phyloP scores from a whole-genome alignment of 2,888 invertebrate species.

The Diloba caeruleocephala region DNA sequence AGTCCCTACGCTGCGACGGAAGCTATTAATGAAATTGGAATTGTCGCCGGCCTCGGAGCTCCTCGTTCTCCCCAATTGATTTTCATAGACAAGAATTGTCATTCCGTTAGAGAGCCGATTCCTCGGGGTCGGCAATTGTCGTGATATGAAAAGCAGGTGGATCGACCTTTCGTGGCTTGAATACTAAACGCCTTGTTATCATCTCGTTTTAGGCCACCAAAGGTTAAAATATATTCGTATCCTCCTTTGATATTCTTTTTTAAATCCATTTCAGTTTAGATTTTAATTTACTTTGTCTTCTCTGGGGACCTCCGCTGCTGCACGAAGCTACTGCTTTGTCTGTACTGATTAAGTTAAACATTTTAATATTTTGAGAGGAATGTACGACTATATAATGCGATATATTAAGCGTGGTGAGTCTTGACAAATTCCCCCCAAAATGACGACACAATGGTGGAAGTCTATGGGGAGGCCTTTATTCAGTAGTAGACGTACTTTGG shows the following conservation, averaged over 20 bases:
- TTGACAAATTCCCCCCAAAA: too few relatives aligned
- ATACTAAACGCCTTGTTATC: conserved; percentile 85
- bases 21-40: conserved; percentile 84
- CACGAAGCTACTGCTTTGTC: conserved; percentile 36
- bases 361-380: conserved; percentile 32
- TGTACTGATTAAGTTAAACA: conserved; percentile 42
- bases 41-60: conserved; percentile 73
- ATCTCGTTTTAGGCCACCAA: conserved; percentile 78
- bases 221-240: conserved; percentile 77
- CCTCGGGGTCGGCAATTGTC: conserved; percentile 84
- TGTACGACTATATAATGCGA: too few relatives aligned
- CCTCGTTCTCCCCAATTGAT: conserved; percentile 83
- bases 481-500: too few relatives aligned
- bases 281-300: conserved; percentile 67
- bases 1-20: conserved; percentile 72
- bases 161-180: conserved; percentile 80
- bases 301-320: conserved; percentile 52
- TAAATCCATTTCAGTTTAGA: conserved; percentile 68
- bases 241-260: conserved; percentile 72
- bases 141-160: conserved; percentile 88
- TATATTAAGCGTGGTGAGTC: too few relatives aligned
- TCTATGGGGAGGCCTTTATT: too few relatives aligned
- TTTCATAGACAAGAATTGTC: conserved; percentile 85
- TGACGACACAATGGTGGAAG: too few relatives aligned
- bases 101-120: conserved; percentile 80